Percentiles rank a stretch among this genome's conserved stretches.
Conservation (phyloP, 1,140 invertebrate genomes). For the Atta colombica region DNA sequence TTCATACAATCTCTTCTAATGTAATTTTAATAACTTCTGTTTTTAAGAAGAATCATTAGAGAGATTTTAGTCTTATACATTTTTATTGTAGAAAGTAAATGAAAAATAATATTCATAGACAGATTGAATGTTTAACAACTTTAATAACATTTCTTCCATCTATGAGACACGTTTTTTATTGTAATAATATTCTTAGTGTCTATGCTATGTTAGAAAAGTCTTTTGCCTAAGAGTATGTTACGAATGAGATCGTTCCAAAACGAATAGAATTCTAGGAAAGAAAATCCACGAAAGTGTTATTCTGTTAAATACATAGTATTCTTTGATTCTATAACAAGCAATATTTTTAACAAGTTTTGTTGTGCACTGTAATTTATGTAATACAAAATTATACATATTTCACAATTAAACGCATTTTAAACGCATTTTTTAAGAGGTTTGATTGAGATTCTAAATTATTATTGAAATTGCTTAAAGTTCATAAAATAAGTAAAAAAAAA, state of each 20-base stretch:
- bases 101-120: neutral
- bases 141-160: slow-evolving; percentile 30
- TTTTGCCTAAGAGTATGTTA: slow-evolving; percentile 27
- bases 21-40: slow-evolving; percentile 1
- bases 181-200: slow-evolving; percentile 17
- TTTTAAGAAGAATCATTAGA: slow-evolving; percentile 7
- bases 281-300: slow-evolving; percentile 49
- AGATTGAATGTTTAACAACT: slow-evolving; percentile 24
- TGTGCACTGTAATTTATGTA: neutral
- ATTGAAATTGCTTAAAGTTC: neutral
- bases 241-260: slow-evolving; percentile 32
- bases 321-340: slow-evolving; percentile 27
- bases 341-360: neutral
- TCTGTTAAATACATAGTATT: slow-evolving; percentile 57
- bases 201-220: slow-evolving; percentile 57
- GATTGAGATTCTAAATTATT: neutral
- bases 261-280: slow-evolving; percentile 46
- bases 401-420: neutral
- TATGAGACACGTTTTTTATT: neutral
- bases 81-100: neutral
- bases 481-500: neutral
- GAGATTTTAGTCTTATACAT: neutral
- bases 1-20: neutral
- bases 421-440: neutral
- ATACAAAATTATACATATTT: neutral